Conservation (phyloP, 2,888 invertebrate genomes). For the Ormia ochracea region DNA sequence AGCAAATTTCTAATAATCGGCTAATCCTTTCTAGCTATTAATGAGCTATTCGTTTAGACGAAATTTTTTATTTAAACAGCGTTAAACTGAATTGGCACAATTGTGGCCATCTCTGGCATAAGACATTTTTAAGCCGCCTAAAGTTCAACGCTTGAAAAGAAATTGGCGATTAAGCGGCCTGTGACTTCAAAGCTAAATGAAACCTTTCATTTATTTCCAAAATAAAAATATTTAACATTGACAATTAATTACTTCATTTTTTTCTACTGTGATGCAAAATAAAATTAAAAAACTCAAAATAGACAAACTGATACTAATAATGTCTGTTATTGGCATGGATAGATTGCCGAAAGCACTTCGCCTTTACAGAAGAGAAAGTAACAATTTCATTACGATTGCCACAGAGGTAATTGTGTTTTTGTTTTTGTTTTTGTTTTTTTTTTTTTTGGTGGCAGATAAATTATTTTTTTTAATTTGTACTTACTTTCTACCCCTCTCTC, state of each 20-base stretch:
- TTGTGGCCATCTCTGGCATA: not conserved
- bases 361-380: conserved; percentile 49
- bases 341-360: conserved; percentile 6
- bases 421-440: conserved; percentile 11
- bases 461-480: conserved; percentile 2
- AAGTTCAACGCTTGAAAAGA: not conserved
- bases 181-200: conserved; percentile 19
- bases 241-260: conserved; percentile 49
- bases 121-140: not conserved
- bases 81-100: not conserved
- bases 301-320: not conserved
- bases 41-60: too few species aligned
- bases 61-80: too few species aligned
- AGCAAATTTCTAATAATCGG: too few species aligned
- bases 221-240: conserved; percentile 48
- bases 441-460: conserved; percentile 18
- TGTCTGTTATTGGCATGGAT: not conserved
- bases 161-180: conserved; percentile 23
- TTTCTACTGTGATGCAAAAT: not conserved
- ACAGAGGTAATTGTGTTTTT: conserved; percentile 11
- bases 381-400: conserved; percentile 53
- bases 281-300: not conserved
- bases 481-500: not conserved
- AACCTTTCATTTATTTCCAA: conserved; percentile 55
- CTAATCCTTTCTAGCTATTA: too few species aligned